Evolutionary conservation across 2,888 invertebrate species (phyloP).

Genomic region (Drosophila peninsularis): DNA sequence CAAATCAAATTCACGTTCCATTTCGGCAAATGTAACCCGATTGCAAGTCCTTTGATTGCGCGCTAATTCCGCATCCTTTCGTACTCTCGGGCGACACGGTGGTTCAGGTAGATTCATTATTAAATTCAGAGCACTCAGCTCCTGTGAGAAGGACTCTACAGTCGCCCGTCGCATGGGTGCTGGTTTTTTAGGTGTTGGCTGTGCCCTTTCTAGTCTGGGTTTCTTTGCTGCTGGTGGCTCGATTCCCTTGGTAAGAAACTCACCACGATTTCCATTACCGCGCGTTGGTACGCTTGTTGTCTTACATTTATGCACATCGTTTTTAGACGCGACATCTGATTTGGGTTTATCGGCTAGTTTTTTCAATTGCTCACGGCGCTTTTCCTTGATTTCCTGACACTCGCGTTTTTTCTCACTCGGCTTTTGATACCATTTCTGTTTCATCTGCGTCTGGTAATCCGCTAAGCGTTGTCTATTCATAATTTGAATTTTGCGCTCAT

Average conservation of each 20-base stretch:
- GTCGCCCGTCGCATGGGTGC: conserved; percentile 28
- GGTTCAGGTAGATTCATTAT: not conserved
- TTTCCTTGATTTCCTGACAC: conserved; percentile 57
- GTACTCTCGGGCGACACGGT: conserved; percentile 36
- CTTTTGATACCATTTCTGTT: conserved; percentile 79
- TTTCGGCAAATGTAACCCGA: conserved; percentile 72
- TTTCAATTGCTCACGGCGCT: conserved; percentile 76
- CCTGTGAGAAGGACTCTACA: conserved; percentile 54
- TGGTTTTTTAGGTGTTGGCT: conserved; percentile 2
- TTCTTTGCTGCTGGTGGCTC: conserved; percentile 34
- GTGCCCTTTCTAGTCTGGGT: conserved; percentile 28
- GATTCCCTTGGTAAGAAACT: conserved; percentile 85
- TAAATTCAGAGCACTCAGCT: conserved; percentile 43
- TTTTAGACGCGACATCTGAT: not conserved
- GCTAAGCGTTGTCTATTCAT: conserved; percentile 32
- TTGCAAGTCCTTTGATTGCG: conserved; percentile 50
- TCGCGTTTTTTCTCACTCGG: conserved; percentile 62
- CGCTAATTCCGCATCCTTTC: conserved; percentile 47
- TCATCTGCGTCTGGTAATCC: conserved; percentile 52
- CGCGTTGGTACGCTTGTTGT: conserved; percentile 74
- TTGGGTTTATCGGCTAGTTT: conserved; percentile 69
- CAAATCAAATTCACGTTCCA: conserved; percentile 67
- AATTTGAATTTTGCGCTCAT: conserved; percentile 18
- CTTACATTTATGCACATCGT: conserved; percentile 24
- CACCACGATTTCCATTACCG: conserved; percentile 87